Base-by-base conservation (phyloP, 2,797 vertebrate species). In the Cynopterus sphinx region DNA sequence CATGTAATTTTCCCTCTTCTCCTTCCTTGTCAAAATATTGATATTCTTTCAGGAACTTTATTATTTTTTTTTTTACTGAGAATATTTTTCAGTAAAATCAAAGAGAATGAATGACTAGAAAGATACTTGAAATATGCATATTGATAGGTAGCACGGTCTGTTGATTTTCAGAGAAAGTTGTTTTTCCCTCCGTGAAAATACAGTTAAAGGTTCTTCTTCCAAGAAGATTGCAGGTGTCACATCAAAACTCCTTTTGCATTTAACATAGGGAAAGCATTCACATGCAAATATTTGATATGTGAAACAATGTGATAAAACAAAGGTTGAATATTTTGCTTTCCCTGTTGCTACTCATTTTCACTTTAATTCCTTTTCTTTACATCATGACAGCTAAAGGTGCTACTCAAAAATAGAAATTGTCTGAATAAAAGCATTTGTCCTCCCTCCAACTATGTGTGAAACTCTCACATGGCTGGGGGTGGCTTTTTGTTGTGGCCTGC, bases 41-140 rank as follows among this genome's bases (percentile, higher is more conserved):
- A 98, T 98, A 98, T 98, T 98, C 96, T 98, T 98, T 97, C 97
- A 98, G 97, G 98, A 98, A 98, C 93, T 97, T 97, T 91, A 83
- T 97, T 84, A 31, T 61, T 28, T 63, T 59, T 28, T 91, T 85
- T 96, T 87, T 87, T 36, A 96, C 93, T 77, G 87, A 96, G 98
- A 98, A 96, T 98, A 98, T 98, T 97, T 98, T 97, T 97, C n/a
- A 1, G 85, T 97, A 98, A 98, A 98, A 98, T 98, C 98, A 98
- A 98, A 98, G 98, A 97, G 98, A 98, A 98, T 98, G 97, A 97
- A 98, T 98, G 98, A 98, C 98, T 98, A 98, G 98, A 98, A 98
- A 98, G 97, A 97, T 97, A 97, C 96, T 98, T 97, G 98, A 98
- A 98, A 98, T 98, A 97, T 98, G 98, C 98, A 98, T 98, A 98